A percentile compares a stretch with the other conserved stretches of the same genome.
Conservation (phyloP, 2,888 invertebrate genomes). For the Nomada hirtipes region DNA sequence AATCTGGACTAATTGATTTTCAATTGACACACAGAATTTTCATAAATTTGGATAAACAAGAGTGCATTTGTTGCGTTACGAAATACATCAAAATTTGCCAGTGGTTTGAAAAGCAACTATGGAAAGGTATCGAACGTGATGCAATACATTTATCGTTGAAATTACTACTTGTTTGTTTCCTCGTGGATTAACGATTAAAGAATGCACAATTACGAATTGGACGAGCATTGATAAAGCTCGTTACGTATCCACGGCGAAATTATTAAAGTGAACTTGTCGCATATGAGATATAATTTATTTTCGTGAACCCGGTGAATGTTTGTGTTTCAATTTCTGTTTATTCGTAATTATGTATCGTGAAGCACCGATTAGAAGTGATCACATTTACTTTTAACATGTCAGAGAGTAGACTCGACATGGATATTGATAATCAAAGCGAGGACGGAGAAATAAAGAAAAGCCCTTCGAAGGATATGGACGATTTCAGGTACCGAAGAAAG, state of each 20-base stretch:
- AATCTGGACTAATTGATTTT: too few species aligned
- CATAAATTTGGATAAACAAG: background rate
- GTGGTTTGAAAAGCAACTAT: background rate
- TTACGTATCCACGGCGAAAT: background rate
- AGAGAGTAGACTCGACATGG: conserved; percentile 77
- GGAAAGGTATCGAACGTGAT: background rate
- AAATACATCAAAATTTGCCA: background rate
- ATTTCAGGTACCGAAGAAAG: conserved; percentile 75
- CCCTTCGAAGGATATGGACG: conserved; percentile 85
- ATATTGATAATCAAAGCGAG: conserved; percentile 91
- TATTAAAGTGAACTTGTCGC: background rate
- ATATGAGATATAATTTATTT: background rate
- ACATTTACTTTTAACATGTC: conserved; percentile 47
- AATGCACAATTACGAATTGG: background rate
- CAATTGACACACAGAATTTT: too few species aligned
- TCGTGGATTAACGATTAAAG: background rate
- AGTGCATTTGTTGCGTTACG: background rate
- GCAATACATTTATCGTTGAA: background rate
- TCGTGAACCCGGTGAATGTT: conserved; percentile 4
- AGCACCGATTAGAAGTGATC: background rate
- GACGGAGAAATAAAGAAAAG: conserved; percentile 94
- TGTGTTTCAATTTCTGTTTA: background rate
- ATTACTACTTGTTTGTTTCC: conserved; percentile 5
- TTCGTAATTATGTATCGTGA: conserved; percentile 12
- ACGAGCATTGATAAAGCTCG: background rate